These are phyloP conservation scores for Seira sanloemensis DNA, from an alignment of 2,888 invertebrate species.

Conservation along the genomic window DNA sequence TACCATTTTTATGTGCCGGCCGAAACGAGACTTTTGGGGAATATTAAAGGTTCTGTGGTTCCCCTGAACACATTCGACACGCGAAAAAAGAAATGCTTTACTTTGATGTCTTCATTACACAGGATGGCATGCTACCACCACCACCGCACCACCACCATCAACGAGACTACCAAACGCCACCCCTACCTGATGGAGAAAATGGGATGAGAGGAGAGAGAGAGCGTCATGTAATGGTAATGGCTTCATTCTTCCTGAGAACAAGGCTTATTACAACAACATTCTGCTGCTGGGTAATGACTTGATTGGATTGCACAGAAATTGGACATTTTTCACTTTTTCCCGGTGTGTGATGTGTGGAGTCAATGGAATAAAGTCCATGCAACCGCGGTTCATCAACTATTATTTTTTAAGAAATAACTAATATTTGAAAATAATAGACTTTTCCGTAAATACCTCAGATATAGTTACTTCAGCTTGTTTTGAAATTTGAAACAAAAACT, in stretches of 20 bases:
- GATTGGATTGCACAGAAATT: conserved; percentile 10
- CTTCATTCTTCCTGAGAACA: background rate
- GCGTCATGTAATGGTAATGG: conserved; percentile 9
- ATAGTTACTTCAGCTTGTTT: no score
- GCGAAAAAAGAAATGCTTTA: conserved; percentile 51
- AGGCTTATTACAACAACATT: background rate
- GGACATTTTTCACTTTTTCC: conserved; percentile 16
- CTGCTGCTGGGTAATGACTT: background rate
- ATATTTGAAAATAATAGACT: no score
- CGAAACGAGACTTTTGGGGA: conserved; percentile 64
- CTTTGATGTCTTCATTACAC: conserved; percentile 70
- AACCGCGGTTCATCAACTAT: no score
- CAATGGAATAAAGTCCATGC: no score
- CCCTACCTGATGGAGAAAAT: no score
- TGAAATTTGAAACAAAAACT: no score
- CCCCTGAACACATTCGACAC: conserved; percentile 70
- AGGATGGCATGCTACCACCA: conserved; percentile 27
- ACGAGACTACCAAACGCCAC: background rate
- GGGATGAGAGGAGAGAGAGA: no score
- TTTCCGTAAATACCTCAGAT: no score
- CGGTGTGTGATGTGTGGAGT: background rate
- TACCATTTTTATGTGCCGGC: conserved; percentile 55
- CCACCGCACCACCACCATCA: conserved; percentile 35
- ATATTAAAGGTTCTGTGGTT: conserved; percentile 72
- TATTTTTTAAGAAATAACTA: no score